Evolutionary conservation across 2,113 vertebrate species (phyloP).

Genomic region (Plecturocebus donacophilus): DNA sequence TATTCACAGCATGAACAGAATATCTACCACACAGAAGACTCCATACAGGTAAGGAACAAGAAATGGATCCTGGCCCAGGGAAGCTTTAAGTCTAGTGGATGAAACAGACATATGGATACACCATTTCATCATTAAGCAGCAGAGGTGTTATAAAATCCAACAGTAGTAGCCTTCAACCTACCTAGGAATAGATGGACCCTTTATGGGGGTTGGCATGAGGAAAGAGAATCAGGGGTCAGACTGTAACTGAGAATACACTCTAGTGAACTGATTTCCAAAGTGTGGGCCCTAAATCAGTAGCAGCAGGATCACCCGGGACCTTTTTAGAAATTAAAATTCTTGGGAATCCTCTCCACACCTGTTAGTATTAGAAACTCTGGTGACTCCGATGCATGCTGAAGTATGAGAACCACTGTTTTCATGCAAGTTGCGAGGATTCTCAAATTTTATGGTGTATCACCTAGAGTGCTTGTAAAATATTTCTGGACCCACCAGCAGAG

Average conservation of each 20-base stretch:
- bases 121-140: not conserved
- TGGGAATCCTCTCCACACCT: not conserved
- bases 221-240: not conserved
- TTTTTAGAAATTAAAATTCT: not conserved
- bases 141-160: not conserved
- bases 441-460: not conserved
- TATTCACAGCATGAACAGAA: not conserved
- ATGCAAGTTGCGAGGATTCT: not conserved
- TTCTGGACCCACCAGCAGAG: not conserved
- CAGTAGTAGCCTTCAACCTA: not conserved
- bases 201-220: not conserved
- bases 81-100: not conserved
- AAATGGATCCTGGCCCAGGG: not conserved
- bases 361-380: not conserved
- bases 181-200: not conserved
- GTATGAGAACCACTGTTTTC: not conserved
- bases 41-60: not conserved
- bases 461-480: not conserved
- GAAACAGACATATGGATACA: not conserved
- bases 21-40: not conserved
- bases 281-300: not conserved
- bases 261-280: not conserved
- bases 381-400: not conserved
- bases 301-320: not conserved
- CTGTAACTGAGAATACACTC: not conserved